Conservation (phyloP, 1,140 invertebrate species). For the Tetramorium parvispinum region DNA sequence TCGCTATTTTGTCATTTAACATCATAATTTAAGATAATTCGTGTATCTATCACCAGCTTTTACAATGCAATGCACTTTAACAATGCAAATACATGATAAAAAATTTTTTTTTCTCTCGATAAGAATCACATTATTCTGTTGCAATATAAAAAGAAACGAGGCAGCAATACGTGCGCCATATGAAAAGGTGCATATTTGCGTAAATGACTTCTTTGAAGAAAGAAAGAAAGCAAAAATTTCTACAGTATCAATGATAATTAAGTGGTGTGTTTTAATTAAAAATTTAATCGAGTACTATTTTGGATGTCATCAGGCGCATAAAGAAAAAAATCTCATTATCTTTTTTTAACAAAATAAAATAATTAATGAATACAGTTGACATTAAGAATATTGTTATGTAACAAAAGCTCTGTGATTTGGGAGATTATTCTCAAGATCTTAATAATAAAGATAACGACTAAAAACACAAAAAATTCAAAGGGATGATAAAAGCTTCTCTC, state of each 20-base stretch:
- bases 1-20: not conserved
- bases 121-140: not conserved
- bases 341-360: not conserved
- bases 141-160: not conserved
- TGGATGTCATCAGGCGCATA: not conserved
- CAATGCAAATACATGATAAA: not conserved
- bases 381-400: not conserved
- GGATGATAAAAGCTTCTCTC: not conserved
- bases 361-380: not conserved
- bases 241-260: not conserved
- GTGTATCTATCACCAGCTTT: not conserved
- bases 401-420: not conserved
- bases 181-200: not conserved
- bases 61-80: not conserved
- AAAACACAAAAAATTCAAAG: not conserved
- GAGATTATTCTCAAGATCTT: not conserved
- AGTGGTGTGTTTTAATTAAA: slow-evolving; percentile 1
- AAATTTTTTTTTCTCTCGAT: not conserved
- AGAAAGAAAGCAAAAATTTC: not conserved
- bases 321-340: not conserved
- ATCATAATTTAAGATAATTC: not conserved
- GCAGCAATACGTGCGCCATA: not conserved
- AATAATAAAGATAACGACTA: not conserved
- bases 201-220: not conserved
- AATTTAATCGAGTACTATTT: not conserved